These are phyloP conservation scores for Saccostrea cuccullata DNA, from an alignment of 1,140 invertebrate species.

Conservation along the genomic window DNA sequence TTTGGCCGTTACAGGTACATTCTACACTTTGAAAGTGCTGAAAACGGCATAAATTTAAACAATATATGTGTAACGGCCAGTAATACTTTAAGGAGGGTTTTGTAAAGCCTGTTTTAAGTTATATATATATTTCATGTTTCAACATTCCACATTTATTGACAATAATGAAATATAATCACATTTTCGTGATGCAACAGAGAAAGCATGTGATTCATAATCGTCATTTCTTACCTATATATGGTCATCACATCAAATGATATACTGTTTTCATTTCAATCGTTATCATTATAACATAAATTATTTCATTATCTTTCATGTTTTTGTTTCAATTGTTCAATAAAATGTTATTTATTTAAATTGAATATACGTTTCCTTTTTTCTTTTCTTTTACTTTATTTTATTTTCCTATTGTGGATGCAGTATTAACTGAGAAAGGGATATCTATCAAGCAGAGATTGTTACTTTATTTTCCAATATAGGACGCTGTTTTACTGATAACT, in stretches of 20 bases:
- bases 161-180: not conserved
- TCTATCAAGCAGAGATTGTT: no score
- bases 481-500: not conserved
- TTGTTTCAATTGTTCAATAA: not conserved
- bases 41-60: not conserved
- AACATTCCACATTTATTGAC: conserved; percentile 1
- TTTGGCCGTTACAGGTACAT: not conserved
- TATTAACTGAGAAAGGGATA: not conserved
- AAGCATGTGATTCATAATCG: not conserved
- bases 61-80: not conserved
- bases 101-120: not conserved
- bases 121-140: not conserved
- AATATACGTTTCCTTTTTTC: not conserved
- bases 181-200: no score
- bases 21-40: not conserved
- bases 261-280: not conserved
- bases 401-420: no score
- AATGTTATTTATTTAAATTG: conserved; percentile 2
- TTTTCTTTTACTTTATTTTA: not conserved
- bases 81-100: not conserved
- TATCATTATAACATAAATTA: not conserved
- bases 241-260: not conserved
- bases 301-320: not conserved
- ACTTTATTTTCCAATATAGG: no score
- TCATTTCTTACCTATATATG: not conserved